Evolutionary conservation across 35 echinoderm and acorn worm species (phyloP), one percentile per base, ranked within the genome.

Genomic region (Strongylocentrotus purpuratus): DNA sequence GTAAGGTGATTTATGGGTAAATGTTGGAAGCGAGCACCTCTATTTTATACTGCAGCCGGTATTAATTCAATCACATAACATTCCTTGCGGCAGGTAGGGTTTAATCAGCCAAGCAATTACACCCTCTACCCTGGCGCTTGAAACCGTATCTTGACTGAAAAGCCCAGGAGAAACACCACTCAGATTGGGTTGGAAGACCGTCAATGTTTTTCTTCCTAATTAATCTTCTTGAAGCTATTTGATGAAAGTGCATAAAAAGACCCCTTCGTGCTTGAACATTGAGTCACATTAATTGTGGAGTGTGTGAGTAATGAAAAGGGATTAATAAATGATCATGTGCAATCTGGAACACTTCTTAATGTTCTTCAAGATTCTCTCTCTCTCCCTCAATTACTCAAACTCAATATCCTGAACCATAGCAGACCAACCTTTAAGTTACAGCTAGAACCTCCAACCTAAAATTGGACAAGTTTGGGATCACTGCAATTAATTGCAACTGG

Each of bases 61-160:
- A 78, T 78, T 78, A 78, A 78, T 78, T 78, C 65, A 78, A 78
- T 78, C 65, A 78, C 65, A 28, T 78, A 28, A 78, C 65, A 22
- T n/a, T 28, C 65, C 65, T 78, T 78, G 65, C 7, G 65, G 65
- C 65, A 59, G 52, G 52, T 55, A 78, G 65, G 65, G 65, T 78
- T 78, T 78, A 78, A 78, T 78, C 65, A 78, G 65, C 65, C 65
- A 25, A 78, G 65, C 65, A 78, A 78, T 78, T 78, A 78, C 65
- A n/a, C 22, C 22, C 1, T 78, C 65, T 28, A 28, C 65, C 65
- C 25, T 22, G 65, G 22, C 25, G 65, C 65, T 78, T 78, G 65
- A 78, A 78, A 78, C 65, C 20, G 20, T 78, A 78, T 78, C 65
- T 78, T 28, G 65, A 28, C 65, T 78, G 65, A 78, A 78, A 28